Base-by-base conservation (phyloP, 2,888 invertebrate genomes). In the Drosophila lutescens region DNA sequence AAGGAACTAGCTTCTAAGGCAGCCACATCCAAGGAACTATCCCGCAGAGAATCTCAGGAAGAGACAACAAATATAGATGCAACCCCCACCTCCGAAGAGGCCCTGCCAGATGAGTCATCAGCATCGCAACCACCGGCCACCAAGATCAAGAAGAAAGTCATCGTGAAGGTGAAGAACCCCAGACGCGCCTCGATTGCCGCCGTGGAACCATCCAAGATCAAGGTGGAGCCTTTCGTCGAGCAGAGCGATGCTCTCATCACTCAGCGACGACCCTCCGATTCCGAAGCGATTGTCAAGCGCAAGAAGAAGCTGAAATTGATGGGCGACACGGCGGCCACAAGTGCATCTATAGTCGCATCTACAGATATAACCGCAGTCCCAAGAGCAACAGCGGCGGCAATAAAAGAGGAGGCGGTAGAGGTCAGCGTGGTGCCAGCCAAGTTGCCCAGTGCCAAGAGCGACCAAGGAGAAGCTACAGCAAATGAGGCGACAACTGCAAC, bases 121-220 rank as follows among this genome's bases (percentile, higher is more conserved):
- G 7, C 65, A 56, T n/a, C 34, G n/a, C 69, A 50, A 23, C 41
- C 38, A 12, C 2, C 26, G 5, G 5, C 1, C 17, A n/a, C 49
- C 41, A 78, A 78, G 23, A 54, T 41, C 43, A 89, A 86, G 50
- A 88, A 84, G 74, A 89, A 86, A 63, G 74, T 72, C 6, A 53
- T 66, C 30, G 67, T 77, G 23, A 89, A 84, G 68, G 49, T 65
- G 17, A 77, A 67, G 32, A 86, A 77, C 71, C 68, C 87, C 8
- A 85, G 91, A 5, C 86, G 91, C 12, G 90, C 91, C 13, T 91
- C 91, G 1, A 87, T 91, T 68, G 91, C 91, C 4, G 90, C 90
- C 4, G 89, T 90, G n/a, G 91, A 91, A 67, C 81, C 80, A 50
- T 90, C 91, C 5, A 89, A 83, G 80, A 91, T 90, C 58, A 82